Percentiles rank a stretch among this genome's conserved stretches.
These are phyloP conservation scores for Trinorchestia longiramus DNA, from an alignment of 1,140 invertebrate genomes.

Conservation along the genomic window DNA sequence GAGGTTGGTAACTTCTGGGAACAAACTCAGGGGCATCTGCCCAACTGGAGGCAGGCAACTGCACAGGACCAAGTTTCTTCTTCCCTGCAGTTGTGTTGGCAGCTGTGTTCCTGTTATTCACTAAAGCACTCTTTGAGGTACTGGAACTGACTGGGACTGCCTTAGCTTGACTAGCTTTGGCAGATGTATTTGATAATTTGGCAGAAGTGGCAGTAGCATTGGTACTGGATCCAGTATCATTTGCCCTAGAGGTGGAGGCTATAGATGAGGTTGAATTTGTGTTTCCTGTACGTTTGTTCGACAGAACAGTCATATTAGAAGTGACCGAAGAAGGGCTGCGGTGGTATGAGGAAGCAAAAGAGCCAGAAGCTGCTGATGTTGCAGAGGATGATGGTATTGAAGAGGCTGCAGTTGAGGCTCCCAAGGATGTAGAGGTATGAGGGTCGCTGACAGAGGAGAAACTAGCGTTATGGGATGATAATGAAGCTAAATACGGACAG, in stretches of 20 bases:
- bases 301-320: conserved; percentile 41
- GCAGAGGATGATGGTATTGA: conserved; percentile 6
- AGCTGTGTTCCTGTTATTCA: conserved; percentile 9
- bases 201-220: background rate
- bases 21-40: conserved; percentile 58
- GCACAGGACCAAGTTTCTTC: conserved; percentile 48
- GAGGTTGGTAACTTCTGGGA: conserved; percentile 12
- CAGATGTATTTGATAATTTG: background rate
- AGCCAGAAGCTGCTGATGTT: background rate
- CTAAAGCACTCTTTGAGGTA: background rate
- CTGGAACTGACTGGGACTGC: background rate
- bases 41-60: conserved; percentile 36
- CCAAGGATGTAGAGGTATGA: background rate
- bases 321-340: background rate
- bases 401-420: background rate
- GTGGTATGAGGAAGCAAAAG: background rate
- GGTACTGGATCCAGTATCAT: background rate
- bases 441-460: background rate
- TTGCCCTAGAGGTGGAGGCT: conserved; percentile 33
- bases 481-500: conserved; percentile 9
- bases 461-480: background rate
- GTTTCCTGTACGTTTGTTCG: background rate
- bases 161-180: conserved; percentile 28
- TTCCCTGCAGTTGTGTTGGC: background rate
- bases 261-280: conserved; percentile 33